Evolutionary conservation across 2,888 invertebrate genomes (phyloP), one percentile per base, ranked within the genome.

Genomic region (Callimorpha dominula): DNA sequence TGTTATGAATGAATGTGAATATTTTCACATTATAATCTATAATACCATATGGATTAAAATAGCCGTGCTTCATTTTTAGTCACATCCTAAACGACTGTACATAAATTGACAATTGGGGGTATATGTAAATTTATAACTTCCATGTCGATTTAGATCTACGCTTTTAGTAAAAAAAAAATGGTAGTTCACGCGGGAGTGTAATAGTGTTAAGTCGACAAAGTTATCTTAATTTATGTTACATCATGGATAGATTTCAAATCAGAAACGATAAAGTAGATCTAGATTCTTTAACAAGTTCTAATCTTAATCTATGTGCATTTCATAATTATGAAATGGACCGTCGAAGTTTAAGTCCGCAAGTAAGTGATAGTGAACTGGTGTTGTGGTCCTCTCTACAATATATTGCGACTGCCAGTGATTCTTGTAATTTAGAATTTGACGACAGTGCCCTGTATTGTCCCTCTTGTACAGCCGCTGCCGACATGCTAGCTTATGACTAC

Each of bases 331-430:
- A 52, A 9, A 1, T 42, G 14, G 52, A 64, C 63, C 42, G 64
- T 43, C 40, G 42, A 50, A 63, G 50, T 52, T 8, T 52, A 42
- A 70, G 42, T 50, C 70, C 70, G 15, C 62, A 40, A 52, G 3
- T 42, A 5, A 14, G 63, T 15, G 64, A 70, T 6, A 42, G 42
- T 54, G 67, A 67, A 42, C 3, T 40, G 1, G 17, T 54, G n/a
- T 17, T 64, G 49, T 62, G 60, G 43, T 63, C 60, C 4, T 50
- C 70, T 4, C 50, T 64, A 64, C 49, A 70, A n/a, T 50, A 64
- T 42, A n/a, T 50, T 40, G 42, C 20, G 42, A 15, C 14, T 15
- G 31, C 46, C 4, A 70, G 52, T 52, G 70, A 70, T 8, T 40
- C 63, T 50, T 40, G n/a, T 20, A 63, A 64, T 4, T 14, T 12